A percentile compares a stretch with the other conserved stretches of the same genome.
These are phyloP conservation scores for Micrasema minimum DNA, from an alignment of 1,140 invertebrate genomes.

Conservation along the genomic window DNA sequence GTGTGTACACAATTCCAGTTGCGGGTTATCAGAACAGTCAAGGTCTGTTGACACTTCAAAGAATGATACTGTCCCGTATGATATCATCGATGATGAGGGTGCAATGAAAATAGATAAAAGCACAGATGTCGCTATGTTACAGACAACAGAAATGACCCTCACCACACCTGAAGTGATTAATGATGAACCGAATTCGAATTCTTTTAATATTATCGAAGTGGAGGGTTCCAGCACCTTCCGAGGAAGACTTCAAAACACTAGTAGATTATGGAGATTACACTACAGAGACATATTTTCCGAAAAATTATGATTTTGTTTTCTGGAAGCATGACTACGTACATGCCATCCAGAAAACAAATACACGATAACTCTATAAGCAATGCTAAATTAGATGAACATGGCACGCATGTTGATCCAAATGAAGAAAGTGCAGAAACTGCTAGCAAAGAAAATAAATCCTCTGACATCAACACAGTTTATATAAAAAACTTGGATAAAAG, in stretches of 20 bases:
- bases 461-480: slow-evolving; percentile 1
- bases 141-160: no score
- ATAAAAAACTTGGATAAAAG: not conserved
- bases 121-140: not conserved
- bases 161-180: not conserved
- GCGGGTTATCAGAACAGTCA: slow-evolving; percentile 38
- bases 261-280: slow-evolving; percentile 16
- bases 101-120: not conserved
- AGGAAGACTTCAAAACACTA: slow-evolving; percentile 22
- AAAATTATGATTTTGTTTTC: not conserved
- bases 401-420: no score
- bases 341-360: no score
- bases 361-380: no score
- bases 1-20: slow-evolving; percentile 18
- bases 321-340: no score
- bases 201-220: not conserved
- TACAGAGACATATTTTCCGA: not conserved
- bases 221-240: not conserved
- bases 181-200: slow-evolving; percentile 9
- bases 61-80: slow-evolving; percentile 1
- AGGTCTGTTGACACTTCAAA: slow-evolving; percentile 31
- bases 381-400: no score
- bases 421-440: no score
- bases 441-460: no score
- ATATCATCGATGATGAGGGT: slow-evolving; percentile 15